phyloP scores from a whole-genome alignment of 1,140 invertebrate species.

The Penaeus chinensis region DNA sequence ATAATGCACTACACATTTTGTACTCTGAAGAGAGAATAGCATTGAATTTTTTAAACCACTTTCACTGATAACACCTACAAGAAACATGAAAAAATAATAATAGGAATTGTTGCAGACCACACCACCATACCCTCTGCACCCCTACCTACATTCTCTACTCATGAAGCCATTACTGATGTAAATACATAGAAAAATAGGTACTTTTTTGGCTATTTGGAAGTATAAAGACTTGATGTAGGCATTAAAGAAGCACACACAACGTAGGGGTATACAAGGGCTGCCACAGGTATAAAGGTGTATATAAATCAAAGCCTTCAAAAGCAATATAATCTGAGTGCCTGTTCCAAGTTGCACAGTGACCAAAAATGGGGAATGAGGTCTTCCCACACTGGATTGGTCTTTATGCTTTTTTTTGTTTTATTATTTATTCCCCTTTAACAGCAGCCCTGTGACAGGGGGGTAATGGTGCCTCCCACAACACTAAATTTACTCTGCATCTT shows the following conservation, averaged over 20 bases:
- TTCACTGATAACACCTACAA: constrained; percentile 39
- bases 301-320: not conserved
- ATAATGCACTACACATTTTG: constrained; percentile 38
- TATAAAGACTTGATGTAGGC: constrained; percentile 47
- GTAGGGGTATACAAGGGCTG: constrained; percentile 35
- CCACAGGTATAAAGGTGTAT: constrained; percentile 5
- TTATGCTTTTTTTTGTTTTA: too few relatives aligned
- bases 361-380: too few relatives aligned
- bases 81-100: constrained; percentile 47
- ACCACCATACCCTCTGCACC: constrained; percentile 46
- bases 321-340: too few relatives aligned
- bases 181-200: constrained; percentile 61
- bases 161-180: constrained; percentile 44
- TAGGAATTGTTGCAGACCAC: not conserved
- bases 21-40: constrained; percentile 47
- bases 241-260: constrained; percentile 37
- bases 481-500: constrained; percentile 45
- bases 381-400: too few relatives aligned
- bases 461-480: too few relatives aligned
- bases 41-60: constrained; percentile 28
- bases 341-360: too few relatives aligned
- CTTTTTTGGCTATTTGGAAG: constrained; percentile 54
- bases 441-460: constrained; percentile 14
- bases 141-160: constrained; percentile 21
- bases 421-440: not conserved